Evolutionary conservation across 2,797 vertebrate genomes (phyloP), one percentile per base, ranked within the genome.

Genomic region (Cuniculus paca): DNA sequence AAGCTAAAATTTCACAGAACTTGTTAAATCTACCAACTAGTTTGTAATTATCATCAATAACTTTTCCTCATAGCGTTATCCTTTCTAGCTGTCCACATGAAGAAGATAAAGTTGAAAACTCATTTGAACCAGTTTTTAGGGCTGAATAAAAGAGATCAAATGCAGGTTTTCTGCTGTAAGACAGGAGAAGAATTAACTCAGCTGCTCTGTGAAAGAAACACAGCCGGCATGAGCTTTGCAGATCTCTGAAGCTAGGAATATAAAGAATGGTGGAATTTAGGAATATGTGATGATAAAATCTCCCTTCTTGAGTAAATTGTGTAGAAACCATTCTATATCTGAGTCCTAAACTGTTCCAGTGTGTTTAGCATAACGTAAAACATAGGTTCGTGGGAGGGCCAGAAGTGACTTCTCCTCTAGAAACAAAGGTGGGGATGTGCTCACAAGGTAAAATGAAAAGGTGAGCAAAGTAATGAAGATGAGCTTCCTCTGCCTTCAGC

Each of bases 351-450:
- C 82, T 92, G 6, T 56, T 95, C 39, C 79, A 58, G 45, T 87
- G 94, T 82, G 17, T 58, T 90, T 89, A 90, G 90, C 75, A 78
- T 82, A 50, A 58, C 61, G 96, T 93, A 88, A 95, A 97, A 88
- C 45, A 28, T 39, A 79, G 52, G 34, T 78, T 96, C 79, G 11
- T 36, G 16, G 56, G 54, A 72, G 19, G 70, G 19, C 50, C 74
- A 80, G 10, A 24, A 70, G 20, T 50, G 24, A 58, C 70, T 94
- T 93, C 28, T 60, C 19, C 52, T 92, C 77, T 87, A 87, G 42
- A 89, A 95, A 70, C 58, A 95, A 96, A 96, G 31, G 54, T 84
- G 28, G 52, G 36, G 19, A 34, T 60, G 24, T 45, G 31, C 63
- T 93, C 34, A n/a, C 45, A 68, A 75, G 42, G 9, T 58, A 89